phyloP scores from a whole-genome alignment of 2,797 vertebrate genomes.

The Protosalanx chinensis region DNA sequence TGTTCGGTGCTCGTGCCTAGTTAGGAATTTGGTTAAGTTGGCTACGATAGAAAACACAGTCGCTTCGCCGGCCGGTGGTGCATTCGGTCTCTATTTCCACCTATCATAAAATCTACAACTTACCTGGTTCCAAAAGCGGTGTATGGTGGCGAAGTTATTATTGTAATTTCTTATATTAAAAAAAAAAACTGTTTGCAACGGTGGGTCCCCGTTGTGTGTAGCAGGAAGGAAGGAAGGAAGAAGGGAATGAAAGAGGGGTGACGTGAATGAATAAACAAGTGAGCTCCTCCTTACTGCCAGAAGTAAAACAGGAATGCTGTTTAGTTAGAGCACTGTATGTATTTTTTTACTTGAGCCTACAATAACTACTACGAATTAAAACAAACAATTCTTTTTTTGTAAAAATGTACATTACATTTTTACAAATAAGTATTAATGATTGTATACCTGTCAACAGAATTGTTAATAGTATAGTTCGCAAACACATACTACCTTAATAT shows the following conservation, averaged over 20 bases:
- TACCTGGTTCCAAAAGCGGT: slow-evolving; percentile 78
- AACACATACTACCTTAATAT: neutral
- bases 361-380: no score
- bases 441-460: no score
- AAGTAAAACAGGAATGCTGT: slow-evolving; percentile 50
- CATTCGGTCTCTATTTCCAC: slow-evolving; percentile 30
- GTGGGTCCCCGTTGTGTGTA: slow-evolving; percentile 68
- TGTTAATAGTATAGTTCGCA: neutral
- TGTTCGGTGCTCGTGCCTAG: slow-evolving; percentile 38
- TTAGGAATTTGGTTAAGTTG: slow-evolving; percentile 68
- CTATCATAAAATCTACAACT: slow-evolving; percentile 53
- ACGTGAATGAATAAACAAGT: slow-evolving; percentile 79
- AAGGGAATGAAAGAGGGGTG: slow-evolving; percentile 67
- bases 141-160: slow-evolving; percentile 72
- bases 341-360: no score
- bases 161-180: slow-evolving; percentile 49
- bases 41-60: slow-evolving; percentile 54
- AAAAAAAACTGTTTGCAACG: slow-evolving; percentile 51
- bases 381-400: no score
- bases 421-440: no score
- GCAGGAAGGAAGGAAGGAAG: slow-evolving; percentile 79
- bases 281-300: slow-evolving; percentile 74
- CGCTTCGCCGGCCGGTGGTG: slow-evolving; percentile 64
- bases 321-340: slow-evolving; percentile 21
- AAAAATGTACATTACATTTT: no score